phyloP scores from a whole-genome alignment of 2,797 vertebrate species.

The Lates japonicus region DNA sequence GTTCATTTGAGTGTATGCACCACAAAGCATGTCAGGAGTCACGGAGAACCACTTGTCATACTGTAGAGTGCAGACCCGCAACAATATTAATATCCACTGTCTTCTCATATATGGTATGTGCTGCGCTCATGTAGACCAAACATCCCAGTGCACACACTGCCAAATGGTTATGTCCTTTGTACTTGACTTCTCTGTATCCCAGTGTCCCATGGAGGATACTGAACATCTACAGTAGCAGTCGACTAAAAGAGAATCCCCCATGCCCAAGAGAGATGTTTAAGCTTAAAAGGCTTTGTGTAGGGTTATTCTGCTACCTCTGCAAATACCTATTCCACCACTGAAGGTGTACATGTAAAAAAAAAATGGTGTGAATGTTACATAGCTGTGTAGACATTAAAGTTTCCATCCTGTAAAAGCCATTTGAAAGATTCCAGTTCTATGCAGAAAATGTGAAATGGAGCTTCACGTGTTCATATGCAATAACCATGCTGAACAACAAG shows the following conservation, averaged over 20 bases:
- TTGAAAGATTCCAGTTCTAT: not conserved
- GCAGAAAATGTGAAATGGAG: constrained; percentile 7
- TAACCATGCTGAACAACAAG: not conserved
- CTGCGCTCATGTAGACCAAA: constrained; percentile 23
- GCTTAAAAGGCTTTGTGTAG: constrained; percentile 31
- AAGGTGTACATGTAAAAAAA: constrained; percentile 12
- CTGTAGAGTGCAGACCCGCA: constrained; percentile 1
- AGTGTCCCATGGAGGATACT: constrained; percentile 34
- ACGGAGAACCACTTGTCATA: constrained; percentile 20
- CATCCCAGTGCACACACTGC: constrained; percentile 27
- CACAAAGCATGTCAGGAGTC: not conserved
- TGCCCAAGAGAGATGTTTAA: constrained; percentile 40
- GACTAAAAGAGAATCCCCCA: constrained; percentile 45
- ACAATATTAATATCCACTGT: constrained; percentile 27
- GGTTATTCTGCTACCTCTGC: constrained; percentile 17
- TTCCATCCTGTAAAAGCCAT: not conserved
- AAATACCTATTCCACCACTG: constrained; percentile 8
- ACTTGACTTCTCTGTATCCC: constrained; percentile 46
- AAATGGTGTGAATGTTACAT: not conserved
- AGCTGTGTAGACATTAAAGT: not conserved
- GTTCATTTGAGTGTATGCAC: not conserved
- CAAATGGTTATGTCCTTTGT: constrained; percentile 48
- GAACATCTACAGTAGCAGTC: constrained; percentile 48
- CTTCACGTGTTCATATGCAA: not conserved
- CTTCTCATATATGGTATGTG: constrained; percentile 13